phyloP scores from a whole-genome alignment of 2,113 vertebrate species.

The Balaeniceps rex region DNA sequence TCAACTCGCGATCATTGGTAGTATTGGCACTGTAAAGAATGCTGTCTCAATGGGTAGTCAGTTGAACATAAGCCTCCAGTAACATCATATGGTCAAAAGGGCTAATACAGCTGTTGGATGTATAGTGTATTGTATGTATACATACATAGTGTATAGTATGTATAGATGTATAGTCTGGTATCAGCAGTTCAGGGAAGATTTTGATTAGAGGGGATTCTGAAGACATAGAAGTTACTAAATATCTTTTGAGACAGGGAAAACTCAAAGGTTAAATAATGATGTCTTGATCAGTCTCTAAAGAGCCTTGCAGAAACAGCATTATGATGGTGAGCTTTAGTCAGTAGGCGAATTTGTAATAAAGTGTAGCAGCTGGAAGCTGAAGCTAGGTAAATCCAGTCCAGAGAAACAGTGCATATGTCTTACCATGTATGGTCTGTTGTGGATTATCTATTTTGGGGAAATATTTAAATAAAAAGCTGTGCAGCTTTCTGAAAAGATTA shows the following conservation, averaged over 20 bases:
- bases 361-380: background rate
- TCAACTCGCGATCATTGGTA: accelerated
- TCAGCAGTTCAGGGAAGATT: background rate
- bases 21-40: background rate
- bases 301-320: background rate
- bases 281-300: background rate
- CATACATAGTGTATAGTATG: no score
- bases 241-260: background rate
- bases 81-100: background rate
- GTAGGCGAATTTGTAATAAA: background rate
- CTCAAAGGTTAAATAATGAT: background rate
- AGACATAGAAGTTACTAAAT: background rate
- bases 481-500: background rate
- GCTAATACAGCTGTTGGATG: background rate
- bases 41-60: background rate
- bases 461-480: background rate
- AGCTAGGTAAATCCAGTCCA: background rate
- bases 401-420: background rate
- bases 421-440: background rate
- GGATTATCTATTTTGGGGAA: background rate
- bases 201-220: background rate
- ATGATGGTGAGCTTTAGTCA: background rate
- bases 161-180: no score
- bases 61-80: accelerated
- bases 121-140: no score